Conservation (phyloP, 2,888 invertebrate genomes). For the Leistus spinibarbis region DNA sequence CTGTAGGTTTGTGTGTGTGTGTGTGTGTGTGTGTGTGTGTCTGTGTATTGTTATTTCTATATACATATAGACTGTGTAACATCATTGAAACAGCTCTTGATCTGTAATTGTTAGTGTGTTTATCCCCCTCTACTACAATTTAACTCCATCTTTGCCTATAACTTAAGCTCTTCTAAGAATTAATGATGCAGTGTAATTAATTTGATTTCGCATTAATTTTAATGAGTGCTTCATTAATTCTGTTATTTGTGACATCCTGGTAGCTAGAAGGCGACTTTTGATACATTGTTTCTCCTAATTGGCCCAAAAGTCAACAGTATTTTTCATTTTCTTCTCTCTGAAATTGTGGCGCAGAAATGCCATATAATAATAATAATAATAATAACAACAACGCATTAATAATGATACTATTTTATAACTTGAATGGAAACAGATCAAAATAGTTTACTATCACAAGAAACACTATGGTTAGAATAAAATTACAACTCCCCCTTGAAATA, state of each 20-base stretch:
- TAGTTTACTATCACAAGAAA: too few species aligned
- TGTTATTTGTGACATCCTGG: background rate
- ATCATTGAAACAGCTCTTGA: background rate
- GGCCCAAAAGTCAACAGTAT: background rate
- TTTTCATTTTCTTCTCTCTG: background rate
- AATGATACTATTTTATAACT: too few species aligned
- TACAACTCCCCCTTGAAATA: too few species aligned
- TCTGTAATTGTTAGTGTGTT: background rate
- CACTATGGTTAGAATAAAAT: too few species aligned
- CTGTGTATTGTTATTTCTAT: too few species aligned
- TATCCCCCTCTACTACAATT: background rate
- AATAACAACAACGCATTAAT: too few species aligned
- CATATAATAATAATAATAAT: too few species aligned
- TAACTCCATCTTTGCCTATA: background rate
- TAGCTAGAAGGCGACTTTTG: background rate
- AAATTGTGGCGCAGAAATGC: too few species aligned
- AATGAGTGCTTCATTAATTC: slow-evolving; percentile 6
- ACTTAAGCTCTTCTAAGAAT: background rate
- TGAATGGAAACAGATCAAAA: too few species aligned
- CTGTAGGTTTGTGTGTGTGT: background rate
- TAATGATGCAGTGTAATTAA: background rate
- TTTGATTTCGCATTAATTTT: slow-evolving; percentile 7
- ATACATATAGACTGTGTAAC: background rate
- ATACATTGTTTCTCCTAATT: background rate
- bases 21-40: background rate